Conservation (phyloP, 1,140 invertebrate genomes). For the Hermetia illucens region DNA sequence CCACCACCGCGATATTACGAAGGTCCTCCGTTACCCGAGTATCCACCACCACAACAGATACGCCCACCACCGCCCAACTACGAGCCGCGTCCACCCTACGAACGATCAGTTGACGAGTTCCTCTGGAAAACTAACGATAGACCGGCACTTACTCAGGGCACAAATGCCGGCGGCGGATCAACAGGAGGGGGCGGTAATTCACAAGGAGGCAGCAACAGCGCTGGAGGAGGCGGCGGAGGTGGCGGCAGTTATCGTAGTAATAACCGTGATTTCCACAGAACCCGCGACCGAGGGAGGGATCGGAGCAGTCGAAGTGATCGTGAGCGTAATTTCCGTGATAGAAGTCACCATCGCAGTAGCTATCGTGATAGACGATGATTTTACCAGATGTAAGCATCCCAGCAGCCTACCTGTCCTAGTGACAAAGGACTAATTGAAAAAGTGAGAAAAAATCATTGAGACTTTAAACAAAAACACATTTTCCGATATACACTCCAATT, state of each 20-base stretch:
- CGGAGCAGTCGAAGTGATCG: slow-evolving; percentile 14
- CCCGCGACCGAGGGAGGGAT: slow-evolving; percentile 12
- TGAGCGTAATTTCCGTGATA: slow-evolving; percentile 10
- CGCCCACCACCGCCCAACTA: slow-evolving; percentile 31
- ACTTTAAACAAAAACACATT: too few relatives aligned
- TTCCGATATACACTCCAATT: too few relatives aligned
- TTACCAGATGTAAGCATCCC: too few relatives aligned
- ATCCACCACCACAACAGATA: slow-evolving; percentile 32
- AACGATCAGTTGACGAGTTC: slow-evolving; percentile 82
- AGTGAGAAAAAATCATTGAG: too few relatives aligned
- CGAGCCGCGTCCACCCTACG: slow-evolving; percentile 61
- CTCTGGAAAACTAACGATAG: slow-evolving; percentile 64
- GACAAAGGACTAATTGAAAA: too few relatives aligned
- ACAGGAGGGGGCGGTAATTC: background rate
- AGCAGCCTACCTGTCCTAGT: too few relatives aligned
- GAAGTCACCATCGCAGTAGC: slow-evolving; percentile 12
- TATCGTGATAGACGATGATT: slow-evolving; percentile 10
- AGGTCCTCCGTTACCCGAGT: slow-evolving; percentile 47
- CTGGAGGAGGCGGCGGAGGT: slow-evolving; percentile 8
- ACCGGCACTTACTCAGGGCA: slow-evolving; percentile 20
- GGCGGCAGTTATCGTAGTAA: slow-evolving; percentile 16
- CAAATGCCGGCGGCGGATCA: background rate
- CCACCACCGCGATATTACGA: slow-evolving; percentile 66
- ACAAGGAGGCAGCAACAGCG: slow-evolving; percentile 5
- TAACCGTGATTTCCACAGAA: slow-evolving; percentile 19